Evolutionary conservation across 2,888 invertebrate species (phyloP).

Genomic region (Lycia hirtaria): DNA sequence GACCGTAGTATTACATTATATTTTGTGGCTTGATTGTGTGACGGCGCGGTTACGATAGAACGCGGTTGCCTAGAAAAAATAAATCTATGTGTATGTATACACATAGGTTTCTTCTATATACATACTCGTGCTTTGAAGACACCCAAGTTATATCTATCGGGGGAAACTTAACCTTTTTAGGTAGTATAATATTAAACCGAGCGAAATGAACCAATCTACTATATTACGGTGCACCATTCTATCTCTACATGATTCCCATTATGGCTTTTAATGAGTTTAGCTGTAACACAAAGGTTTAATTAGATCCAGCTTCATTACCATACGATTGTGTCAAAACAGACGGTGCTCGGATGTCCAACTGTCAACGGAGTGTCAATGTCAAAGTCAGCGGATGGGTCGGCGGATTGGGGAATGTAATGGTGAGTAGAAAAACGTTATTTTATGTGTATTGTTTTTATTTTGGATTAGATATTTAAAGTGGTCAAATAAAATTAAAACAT

Average conservation of each 20-base stretch:
- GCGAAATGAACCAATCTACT: neutral
- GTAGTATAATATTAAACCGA: too few relatives aligned
- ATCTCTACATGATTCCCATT: slow-evolving; percentile 54
- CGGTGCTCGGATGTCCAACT: slow-evolving; percentile 56
- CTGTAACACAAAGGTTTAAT: slow-evolving; percentile 72
- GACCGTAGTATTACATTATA: too few relatives aligned
- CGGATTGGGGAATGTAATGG: slow-evolving; percentile 58
- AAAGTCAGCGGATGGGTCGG: slow-evolving; percentile 48
- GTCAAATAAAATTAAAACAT: too few relatives aligned
- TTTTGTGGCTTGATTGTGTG: too few relatives aligned
- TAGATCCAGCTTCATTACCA: slow-evolving; percentile 71
- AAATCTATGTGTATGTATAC: too few relatives aligned
- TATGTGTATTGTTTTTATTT: neutral
- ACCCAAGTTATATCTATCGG: too few relatives aligned
- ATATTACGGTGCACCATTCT: slow-evolving; percentile 27
- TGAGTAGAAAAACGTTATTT: slow-evolving; percentile 36
- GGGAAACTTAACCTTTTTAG: too few relatives aligned
- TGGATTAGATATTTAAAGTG: too few relatives aligned
- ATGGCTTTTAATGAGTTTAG: slow-evolving; percentile 67
- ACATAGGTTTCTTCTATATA: too few relatives aligned
- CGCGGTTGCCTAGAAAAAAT: too few relatives aligned
- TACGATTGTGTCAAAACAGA: slow-evolving; percentile 75
- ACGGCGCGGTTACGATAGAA: too few relatives aligned
- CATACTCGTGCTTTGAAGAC: too few relatives aligned
- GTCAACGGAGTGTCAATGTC: slow-evolving; percentile 76